phyloP scores from a whole-genome alignment of 2,888 invertebrate genomes.

The Drosophila paracracens region DNA sequence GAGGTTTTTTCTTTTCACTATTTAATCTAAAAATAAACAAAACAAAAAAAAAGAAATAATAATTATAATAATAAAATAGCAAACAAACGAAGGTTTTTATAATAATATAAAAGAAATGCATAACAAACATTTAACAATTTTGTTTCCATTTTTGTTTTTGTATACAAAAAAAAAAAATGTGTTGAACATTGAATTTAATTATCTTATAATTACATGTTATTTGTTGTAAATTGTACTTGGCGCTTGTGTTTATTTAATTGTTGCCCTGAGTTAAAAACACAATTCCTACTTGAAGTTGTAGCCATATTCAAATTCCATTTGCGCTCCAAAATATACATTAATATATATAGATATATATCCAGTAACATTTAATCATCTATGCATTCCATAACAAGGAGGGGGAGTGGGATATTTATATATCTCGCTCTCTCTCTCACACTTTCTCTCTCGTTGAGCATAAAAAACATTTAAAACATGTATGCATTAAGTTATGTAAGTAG shows the following conservation, averaged over 20 bases:
- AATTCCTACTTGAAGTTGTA: constrained; percentile 33
- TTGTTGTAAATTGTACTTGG: constrained; percentile 74
- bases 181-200: constrained; percentile 34
- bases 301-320: constrained; percentile 34
- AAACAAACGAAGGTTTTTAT: constrained; percentile 19
- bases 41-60: constrained; percentile 43
- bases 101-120: constrained; percentile 68
- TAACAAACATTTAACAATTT: constrained; percentile 76
- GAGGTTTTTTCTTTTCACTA: constrained; percentile 68
- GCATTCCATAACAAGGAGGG: constrained; percentile 29
- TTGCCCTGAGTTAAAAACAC: constrained; percentile 38
- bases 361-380: constrained; percentile 48
- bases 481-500: constrained; percentile 2
- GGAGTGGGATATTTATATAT: not conserved
- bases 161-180: constrained; percentile 5
- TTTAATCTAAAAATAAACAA: constrained; percentile 52
- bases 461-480: constrained; percentile 53
- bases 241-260: constrained; percentile 34
- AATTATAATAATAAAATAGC: constrained; percentile 22
- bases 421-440: not conserved
- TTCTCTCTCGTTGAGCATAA: constrained; percentile 40
- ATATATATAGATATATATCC: not conserved
- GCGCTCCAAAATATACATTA: constrained; percentile 34
- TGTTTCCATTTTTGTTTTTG: constrained; percentile 16
- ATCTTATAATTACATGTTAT: constrained; percentile 7